Percentiles rank a stretch among this genome's conserved stretches.
Conservation (phyloP, 2,888 invertebrate species). For the Lithophane semibrunnea region DNA sequence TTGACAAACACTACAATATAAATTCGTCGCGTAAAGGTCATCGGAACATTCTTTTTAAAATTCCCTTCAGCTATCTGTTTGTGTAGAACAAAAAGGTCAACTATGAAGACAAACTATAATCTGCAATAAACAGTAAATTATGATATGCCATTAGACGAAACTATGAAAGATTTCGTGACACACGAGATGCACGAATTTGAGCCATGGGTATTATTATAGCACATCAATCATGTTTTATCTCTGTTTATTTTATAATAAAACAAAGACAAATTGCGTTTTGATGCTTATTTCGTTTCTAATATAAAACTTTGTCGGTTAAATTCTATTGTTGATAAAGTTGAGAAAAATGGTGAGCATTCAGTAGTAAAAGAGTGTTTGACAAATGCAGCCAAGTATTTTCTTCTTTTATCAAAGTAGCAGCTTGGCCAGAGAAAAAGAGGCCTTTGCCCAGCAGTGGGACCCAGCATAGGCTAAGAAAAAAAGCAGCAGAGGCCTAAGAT, state of each 20-base stretch:
- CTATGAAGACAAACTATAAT: background rate
- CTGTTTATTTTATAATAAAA: background rate
- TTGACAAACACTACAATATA: background rate
- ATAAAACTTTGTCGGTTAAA: background rate
- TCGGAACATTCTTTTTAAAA: background rate
- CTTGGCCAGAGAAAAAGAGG: no score
- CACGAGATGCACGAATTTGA: constrained; percentile 38
- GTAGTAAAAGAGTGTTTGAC: background rate
- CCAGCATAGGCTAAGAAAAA: no score
- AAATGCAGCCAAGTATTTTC: background rate
- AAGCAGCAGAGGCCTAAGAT: background rate
- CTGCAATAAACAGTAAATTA: constrained; percentile 15
- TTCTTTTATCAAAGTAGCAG: background rate
- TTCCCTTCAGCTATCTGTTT: background rate
- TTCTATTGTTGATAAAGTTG: background rate
- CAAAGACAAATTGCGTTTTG: background rate
- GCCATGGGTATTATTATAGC: constrained; percentile 28
- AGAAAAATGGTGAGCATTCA: background rate
- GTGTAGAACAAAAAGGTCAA: background rate
- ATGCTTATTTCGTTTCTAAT: background rate
- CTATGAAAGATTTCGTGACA: constrained; percentile 28
- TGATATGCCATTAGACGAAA: constrained; percentile 12
- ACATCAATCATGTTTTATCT: constrained; percentile 32
- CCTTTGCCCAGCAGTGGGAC: no score
- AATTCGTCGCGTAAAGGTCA: background rate